These are phyloP conservation scores for Scytalopus superciliaris DNA, from an alignment of 2,113 vertebrate genomes.

Conservation along the genomic window DNA sequence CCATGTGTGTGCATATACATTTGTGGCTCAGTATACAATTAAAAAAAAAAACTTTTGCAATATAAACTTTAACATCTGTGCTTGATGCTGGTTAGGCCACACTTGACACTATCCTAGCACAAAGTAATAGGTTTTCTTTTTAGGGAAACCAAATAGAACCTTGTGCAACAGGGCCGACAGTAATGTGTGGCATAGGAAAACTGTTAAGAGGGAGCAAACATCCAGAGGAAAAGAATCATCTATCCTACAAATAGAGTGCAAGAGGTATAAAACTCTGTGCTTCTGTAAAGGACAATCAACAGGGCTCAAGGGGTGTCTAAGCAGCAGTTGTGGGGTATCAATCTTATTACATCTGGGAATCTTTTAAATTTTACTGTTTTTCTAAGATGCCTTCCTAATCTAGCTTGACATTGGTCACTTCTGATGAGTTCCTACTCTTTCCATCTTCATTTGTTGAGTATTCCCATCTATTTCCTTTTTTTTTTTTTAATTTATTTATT, in stretches of 20 bases:
- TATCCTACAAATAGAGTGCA: not conserved
- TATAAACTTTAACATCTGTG: not conserved
- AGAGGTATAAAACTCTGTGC: rapidly evolving
- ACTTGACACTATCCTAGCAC: not conserved
- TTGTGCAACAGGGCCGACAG: not conserved
- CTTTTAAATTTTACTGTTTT: not conserved
- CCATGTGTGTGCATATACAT: rapidly evolving
- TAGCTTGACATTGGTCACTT: not conserved
- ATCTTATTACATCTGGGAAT: not conserved
- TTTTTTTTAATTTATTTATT: not conserved
- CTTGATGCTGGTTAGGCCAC: not conserved
- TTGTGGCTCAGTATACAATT: not conserved
- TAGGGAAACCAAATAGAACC: not conserved
- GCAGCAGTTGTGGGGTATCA: not conserved
- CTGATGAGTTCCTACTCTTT: not conserved
- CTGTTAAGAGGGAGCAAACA: not conserved
- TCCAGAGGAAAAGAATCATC: not conserved
- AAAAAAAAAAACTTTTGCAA: not conserved
- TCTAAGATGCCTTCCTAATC: not conserved
- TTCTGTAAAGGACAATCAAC: not conserved
- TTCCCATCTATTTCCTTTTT: not conserved
- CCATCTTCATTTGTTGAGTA: not conserved
- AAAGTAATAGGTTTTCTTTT: not conserved
- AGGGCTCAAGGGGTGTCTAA: not conserved
- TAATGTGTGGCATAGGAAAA: not conserved